These are phyloP conservation scores for Porites evermanni DNA, from an alignment of 92 coral and sea anemone genomes.

Conservation along the genomic window DNA sequence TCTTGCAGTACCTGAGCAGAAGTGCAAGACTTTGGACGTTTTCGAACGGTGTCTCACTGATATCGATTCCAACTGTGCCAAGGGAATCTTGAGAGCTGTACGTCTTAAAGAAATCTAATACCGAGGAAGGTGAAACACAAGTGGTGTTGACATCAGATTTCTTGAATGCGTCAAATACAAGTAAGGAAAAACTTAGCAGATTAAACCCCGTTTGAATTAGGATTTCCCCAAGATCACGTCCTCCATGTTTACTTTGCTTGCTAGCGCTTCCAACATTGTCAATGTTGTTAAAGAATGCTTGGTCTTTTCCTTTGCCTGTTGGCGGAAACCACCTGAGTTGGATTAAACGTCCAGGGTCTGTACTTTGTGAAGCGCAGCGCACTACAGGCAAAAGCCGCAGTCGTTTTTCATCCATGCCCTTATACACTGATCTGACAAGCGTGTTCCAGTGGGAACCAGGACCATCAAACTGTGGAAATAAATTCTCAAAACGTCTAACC, in stretches of 20 bases:
- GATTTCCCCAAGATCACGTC: conserved; percentile 16
- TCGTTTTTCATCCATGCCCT: conserved; percentile 17
- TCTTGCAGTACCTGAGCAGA: conserved; percentile 71
- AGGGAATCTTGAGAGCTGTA: conserved; percentile 24
- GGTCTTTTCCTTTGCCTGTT: conserved; percentile 32
- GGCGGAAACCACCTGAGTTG: conserved; percentile 57
- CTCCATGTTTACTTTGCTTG: background rate
- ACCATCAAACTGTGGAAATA: conserved; percentile 43
- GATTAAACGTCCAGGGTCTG: background rate
- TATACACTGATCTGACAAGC: conserved; percentile 66
- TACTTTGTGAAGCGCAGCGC: background rate
- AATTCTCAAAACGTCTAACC: conserved; percentile 37
- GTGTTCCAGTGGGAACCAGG: conserved; percentile 58
- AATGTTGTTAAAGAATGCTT: conserved; percentile 56
- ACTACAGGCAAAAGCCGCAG: conserved; percentile 67
- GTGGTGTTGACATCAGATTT: conserved; percentile 19
- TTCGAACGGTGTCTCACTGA: conserved; percentile 61
- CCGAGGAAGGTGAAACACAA: conserved; percentile 30
- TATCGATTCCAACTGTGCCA: conserved; percentile 32
- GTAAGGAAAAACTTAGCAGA: conserved; percentile 37
- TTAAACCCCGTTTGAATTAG: conserved; percentile 60
- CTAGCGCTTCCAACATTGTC: background rate
- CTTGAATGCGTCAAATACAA: conserved; percentile 21
- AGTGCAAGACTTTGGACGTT: conserved; percentile 19
- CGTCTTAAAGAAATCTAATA: conserved; percentile 48